Conservation (phyloP, 1,140 invertebrate species). For the Cyclargus thomasi region DNA sequence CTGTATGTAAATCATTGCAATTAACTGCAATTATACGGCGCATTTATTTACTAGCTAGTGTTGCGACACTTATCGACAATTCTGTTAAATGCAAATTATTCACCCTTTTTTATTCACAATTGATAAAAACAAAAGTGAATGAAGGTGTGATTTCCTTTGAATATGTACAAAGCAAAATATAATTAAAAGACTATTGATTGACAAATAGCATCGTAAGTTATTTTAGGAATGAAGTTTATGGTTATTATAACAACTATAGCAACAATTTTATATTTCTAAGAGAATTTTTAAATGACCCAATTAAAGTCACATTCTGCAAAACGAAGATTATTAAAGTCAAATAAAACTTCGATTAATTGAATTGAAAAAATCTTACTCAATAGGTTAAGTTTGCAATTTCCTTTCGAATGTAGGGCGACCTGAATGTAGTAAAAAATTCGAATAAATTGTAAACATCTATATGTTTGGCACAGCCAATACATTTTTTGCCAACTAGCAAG, state of each 20-base stretch:
- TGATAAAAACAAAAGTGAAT: too few species aligned
- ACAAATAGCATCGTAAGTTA: too few species aligned
- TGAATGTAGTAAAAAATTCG: neutral
- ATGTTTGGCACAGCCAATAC: neutral
- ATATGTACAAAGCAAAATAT: too few species aligned
- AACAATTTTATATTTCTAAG: too few species aligned
- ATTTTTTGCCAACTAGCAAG: slow-evolving; percentile 20
- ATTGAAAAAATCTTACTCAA: neutral
- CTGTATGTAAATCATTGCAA: slow-evolving; percentile 32
- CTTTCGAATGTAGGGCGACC: neutral
- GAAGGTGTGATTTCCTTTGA: too few species aligned
- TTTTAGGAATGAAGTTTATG: too few species aligned
- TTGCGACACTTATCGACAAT: neutral
- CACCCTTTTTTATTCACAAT: neutral
- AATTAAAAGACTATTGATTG: too few species aligned
- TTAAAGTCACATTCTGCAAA: neutral
- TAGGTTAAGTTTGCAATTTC: neutral
- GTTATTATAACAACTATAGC: too few species aligned
- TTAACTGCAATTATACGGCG: slow-evolving; percentile 37
- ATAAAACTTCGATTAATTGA: neutral
- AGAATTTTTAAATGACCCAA: neutral
- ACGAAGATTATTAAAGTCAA: neutral
- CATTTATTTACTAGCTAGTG: slow-evolving; percentile 26
- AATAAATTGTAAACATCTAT: neutral
- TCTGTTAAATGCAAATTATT: neutral